Percentiles rank a stretch among this genome's conserved stretches.
Conservation (phyloP, 1,140 invertebrate species). For the Papilio xuthus region DNA sequence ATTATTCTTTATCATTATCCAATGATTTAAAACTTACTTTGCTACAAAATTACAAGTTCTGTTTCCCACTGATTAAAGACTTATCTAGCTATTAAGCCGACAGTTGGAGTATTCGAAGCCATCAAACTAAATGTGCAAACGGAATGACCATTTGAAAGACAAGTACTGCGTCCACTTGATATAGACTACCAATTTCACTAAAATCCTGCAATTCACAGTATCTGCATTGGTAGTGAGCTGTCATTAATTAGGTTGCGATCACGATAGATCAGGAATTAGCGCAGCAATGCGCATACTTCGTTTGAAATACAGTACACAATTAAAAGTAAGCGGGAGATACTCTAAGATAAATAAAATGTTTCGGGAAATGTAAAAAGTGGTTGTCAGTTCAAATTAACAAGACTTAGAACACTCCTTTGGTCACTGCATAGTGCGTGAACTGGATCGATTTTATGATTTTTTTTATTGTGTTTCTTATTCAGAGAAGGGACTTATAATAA, state of each 20-base stretch:
- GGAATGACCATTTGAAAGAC: slow-evolving; percentile 40
- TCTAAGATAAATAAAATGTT: not conserved
- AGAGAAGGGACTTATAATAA: no score
- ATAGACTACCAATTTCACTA: slow-evolving; percentile 37
- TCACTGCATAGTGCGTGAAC: no score
- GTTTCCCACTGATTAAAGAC: slow-evolving; percentile 18
- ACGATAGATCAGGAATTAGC: slow-evolving; percentile 36
- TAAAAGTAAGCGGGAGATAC: not conserved
- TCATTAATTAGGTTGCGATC: slow-evolving; percentile 39
- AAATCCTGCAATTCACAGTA: slow-evolving; percentile 38
- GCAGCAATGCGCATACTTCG: slow-evolving; percentile 32
- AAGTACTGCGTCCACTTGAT: slow-evolving; percentile 37
- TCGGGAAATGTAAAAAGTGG: not conserved
- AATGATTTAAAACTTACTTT: not conserved
- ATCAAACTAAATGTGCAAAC: slow-evolving; percentile 38
- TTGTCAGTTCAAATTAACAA: not conserved
- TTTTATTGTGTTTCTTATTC: no score
- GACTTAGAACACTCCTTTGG: no score
- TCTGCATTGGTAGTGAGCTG: slow-evolving; percentile 37
- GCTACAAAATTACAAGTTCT: not conserved
- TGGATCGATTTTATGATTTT: no score
- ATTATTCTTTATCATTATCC: not conserved
- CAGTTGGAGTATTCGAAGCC: slow-evolving; percentile 29
- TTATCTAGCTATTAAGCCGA: slow-evolving; percentile 22
- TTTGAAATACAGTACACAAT: slow-evolving; percentile 30